Percentiles rank a stretch among this genome's conserved stretches.
phyloP scores from a whole-genome alignment of 2,797 vertebrate genomes.

The Pseudochromis fuscus region DNA sequence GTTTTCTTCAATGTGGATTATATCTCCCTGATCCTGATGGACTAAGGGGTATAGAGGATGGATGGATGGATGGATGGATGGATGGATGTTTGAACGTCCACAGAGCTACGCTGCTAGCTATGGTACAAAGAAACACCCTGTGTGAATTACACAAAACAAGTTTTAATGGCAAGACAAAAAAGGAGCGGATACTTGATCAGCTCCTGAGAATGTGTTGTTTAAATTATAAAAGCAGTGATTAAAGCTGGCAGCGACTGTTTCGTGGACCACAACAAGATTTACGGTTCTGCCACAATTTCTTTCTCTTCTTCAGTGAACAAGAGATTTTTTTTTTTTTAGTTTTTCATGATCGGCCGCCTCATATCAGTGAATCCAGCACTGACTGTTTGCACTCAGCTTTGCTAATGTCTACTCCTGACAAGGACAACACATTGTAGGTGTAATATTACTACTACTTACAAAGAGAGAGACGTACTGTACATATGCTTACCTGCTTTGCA shows the following conservation, averaged over 20 bases:
- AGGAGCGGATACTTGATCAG: slow-evolving; percentile 46
- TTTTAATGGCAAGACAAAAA: slow-evolving; percentile 69
- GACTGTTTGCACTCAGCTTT: slow-evolving; percentile 24
- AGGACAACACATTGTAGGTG: slow-evolving; percentile 22
- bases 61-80: no score
- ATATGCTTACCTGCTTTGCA: slow-evolving; percentile 17
- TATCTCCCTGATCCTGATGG: no score
- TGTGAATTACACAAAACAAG: slow-evolving; percentile 62
- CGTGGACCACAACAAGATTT: slow-evolving; percentile 12
- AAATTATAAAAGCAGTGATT: slow-evolving; percentile 60
- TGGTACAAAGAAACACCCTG: slow-evolving; percentile 1
- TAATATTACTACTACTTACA: slow-evolving; percentile 34
- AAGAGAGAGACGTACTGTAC: slow-evolving; percentile 9
- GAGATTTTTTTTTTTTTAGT: neutral
- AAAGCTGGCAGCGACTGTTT: slow-evolving; percentile 41
- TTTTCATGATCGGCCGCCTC: neutral
- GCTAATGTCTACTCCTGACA: slow-evolving; percentile 10
- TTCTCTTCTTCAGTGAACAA: neutral
- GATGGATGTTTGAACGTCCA: no score
- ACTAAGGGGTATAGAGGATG: no score
- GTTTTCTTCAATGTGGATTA: no score
- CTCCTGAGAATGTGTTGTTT: slow-evolving; percentile 52
- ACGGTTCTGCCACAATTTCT: neutral
- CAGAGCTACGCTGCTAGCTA: rapidly evolving
- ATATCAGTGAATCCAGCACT: slow-evolving; percentile 70